A percentile compares a stretch with the other conserved stretches of the same genome.
These are phyloP conservation scores for Hybognathus amarus DNA, from an alignment of 2,797 vertebrate genomes.

Conservation along the genomic window DNA sequence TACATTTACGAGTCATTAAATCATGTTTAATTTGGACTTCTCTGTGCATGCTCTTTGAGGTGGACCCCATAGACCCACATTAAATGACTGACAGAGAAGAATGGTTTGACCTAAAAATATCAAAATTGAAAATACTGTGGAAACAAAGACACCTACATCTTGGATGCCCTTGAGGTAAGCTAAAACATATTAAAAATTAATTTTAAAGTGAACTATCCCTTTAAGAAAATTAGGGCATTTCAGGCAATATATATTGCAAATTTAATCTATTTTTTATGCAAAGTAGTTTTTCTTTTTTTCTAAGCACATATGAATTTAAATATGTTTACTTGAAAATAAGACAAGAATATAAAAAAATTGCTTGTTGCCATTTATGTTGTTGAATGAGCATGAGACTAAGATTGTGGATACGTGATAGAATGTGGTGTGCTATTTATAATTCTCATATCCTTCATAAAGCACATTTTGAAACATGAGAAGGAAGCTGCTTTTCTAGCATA, in stretches of 20 bases:
- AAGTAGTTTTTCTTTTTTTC: neutral
- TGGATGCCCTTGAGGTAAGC: no score
- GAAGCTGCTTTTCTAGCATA: slow-evolving; percentile 3
- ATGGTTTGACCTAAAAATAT: no score
- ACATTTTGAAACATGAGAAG: neutral
- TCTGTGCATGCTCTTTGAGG: no score
- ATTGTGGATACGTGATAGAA: neutral
- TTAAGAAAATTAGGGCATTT: neutral
- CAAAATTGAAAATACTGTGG: no score
- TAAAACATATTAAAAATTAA: no score
- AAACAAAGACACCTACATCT: no score
- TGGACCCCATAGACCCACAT: no score
- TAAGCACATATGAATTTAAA: neutral
- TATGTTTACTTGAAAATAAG: neutral
- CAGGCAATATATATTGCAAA: neutral
- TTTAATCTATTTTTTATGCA: neutral
- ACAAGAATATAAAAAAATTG: neutral
- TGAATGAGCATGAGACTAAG: neutral
- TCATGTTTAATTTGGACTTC: no score
- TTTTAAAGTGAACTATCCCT: no score
- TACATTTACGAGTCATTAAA: no score
- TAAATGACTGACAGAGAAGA: no score
- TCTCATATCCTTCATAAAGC: neutral
- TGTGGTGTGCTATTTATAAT: neutral
- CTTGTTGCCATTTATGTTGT: neutral